phyloP scores from a whole-genome alignment of 2,888 invertebrate species.

The Girardia tigrina region DNA sequence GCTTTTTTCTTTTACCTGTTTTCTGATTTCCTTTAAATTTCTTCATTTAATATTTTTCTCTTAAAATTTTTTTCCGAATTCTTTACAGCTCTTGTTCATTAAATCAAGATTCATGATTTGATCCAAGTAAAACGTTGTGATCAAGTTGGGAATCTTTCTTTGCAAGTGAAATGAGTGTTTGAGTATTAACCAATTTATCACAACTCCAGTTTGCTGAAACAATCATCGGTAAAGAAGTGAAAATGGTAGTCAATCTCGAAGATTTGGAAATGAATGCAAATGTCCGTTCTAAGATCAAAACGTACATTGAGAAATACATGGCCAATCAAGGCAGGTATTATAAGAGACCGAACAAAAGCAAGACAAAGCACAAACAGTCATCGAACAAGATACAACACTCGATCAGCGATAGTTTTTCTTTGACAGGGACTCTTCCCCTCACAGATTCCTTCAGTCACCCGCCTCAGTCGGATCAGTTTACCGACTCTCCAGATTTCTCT shows the following conservation, averaged over 20 bases:
- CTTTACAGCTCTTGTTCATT: too few species aligned
- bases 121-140: too few species aligned
- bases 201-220: conserved; percentile 81
- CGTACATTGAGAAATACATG: conserved; percentile 89
- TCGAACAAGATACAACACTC: neutral
- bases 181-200: too few species aligned
- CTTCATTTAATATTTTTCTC: too few species aligned
- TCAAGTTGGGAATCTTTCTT: too few species aligned
- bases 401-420: neutral
- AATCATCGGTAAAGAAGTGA: conserved; percentile 82
- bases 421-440: neutral
- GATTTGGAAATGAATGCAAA: conserved; percentile 74
- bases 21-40: too few species aligned
- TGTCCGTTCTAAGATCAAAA: conserved; percentile 81
- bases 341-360: conserved; percentile 39
- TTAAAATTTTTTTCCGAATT: too few species aligned
- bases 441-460: neutral
- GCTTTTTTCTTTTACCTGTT: too few species aligned
- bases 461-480: neutral
- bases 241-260: conserved; percentile 71
- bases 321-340: conserved; percentile 73
- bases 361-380: neutral
- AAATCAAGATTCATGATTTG: too few species aligned
- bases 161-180: too few species aligned
- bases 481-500: neutral